phyloP scores from a whole-genome alignment of 2,888 invertebrate species.

The Drosophila lacicola region DNA sequence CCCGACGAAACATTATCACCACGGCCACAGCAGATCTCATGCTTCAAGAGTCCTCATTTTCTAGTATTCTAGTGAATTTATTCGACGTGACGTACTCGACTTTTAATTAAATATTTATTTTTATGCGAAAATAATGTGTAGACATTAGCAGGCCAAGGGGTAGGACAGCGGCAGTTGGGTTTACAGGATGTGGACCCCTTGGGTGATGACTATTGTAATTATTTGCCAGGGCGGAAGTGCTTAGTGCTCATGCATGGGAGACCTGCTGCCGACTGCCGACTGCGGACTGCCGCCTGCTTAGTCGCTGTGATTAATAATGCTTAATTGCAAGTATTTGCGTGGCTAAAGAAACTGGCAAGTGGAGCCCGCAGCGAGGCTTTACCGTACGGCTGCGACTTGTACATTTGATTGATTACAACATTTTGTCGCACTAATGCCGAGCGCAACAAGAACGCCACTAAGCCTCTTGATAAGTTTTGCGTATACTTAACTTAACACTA shows the following conservation, averaged over 20 bases:
- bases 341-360: constrained; percentile 22
- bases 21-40: not conserved
- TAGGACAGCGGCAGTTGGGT: not conserved
- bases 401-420: constrained; percentile 76
- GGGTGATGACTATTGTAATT: constrained; percentile 71
- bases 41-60: not conserved
- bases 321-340: constrained; percentile 74
- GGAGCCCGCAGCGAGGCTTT: constrained; percentile 34
- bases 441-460: constrained; percentile 44
- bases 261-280: constrained; percentile 6
- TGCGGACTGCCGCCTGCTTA: constrained; percentile 43
- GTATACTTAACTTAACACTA: constrained; percentile 64
- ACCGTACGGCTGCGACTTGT: constrained; percentile 11
- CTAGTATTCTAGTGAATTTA: constrained; percentile 3
- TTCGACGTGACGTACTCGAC: constrained; percentile 31
- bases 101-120: constrained; percentile 77
- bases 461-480: constrained; percentile 63
- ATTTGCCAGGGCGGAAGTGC: constrained; percentile 67
- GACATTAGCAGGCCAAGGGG: constrained; percentile 50
- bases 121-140: constrained; percentile 61
- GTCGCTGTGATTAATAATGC: constrained; percentile 77
- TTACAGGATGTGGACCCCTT: constrained; percentile 37
- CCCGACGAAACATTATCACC: not conserved
- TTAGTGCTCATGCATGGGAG: constrained; percentile 41
- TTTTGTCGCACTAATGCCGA: constrained; percentile 73